Evolutionary conservation across 2,888 invertebrate species (phyloP).

Genomic region (Resseliella maxima): DNA sequence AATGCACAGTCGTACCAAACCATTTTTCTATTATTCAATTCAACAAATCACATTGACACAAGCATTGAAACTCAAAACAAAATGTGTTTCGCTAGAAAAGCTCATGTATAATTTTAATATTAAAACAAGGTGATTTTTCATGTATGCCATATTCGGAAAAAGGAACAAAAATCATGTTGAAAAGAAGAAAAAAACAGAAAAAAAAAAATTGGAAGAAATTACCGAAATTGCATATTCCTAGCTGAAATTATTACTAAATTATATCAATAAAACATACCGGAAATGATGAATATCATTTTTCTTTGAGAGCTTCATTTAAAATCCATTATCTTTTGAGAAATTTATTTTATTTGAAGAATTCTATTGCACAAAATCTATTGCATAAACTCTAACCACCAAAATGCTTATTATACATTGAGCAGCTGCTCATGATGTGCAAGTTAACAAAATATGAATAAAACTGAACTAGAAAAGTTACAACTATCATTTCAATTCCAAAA

Average conservation of each 20-base stretch:
- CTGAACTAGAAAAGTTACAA: neutral
- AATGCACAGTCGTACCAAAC: neutral
- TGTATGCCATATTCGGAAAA: too few relatives aligned
- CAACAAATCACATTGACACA: neutral
- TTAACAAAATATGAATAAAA: neutral
- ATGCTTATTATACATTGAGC: neutral
- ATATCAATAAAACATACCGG: neutral
- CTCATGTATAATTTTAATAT: too few relatives aligned
- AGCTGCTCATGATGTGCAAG: neutral
- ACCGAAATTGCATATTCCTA: too few relatives aligned
- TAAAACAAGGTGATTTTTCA: too few relatives aligned
- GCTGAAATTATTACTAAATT: too few relatives aligned
- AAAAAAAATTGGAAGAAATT: neutral
- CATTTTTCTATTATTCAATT: neutral
- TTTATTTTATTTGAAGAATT: neutral
- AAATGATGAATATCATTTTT: neutral
- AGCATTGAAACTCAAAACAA: too few relatives aligned
- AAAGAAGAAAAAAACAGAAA: neutral
- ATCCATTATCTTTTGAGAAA: neutral
- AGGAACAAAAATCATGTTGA: too few relatives aligned
- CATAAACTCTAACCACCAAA: neutral
- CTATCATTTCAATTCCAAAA: too few relatives aligned
- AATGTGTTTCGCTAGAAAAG: too few relatives aligned
- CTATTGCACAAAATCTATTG: neutral
- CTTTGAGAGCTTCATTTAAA: neutral